Evolutionary conservation across 2,888 invertebrate genomes (phyloP).

Genomic region (Drosophila sordidula): DNA sequence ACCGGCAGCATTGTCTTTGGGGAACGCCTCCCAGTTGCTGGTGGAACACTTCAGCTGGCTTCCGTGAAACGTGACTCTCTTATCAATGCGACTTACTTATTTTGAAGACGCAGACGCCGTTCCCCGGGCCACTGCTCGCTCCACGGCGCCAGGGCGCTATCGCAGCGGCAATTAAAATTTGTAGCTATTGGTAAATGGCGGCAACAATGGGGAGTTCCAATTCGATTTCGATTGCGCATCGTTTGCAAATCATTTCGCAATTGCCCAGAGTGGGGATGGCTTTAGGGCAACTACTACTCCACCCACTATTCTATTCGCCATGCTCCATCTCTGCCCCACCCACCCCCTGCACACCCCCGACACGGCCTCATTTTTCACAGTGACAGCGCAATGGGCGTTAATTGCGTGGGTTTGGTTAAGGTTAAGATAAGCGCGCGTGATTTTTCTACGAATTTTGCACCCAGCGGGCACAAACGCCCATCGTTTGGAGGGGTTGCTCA

Average conservation of each 20-base stretch:
- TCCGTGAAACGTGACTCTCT: conserved; percentile 80
- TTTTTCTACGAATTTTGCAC: conserved; percentile 78
- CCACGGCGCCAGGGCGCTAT: conserved; percentile 48
- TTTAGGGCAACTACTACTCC: conserved; percentile 48
- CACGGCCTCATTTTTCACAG: conserved; percentile 66
- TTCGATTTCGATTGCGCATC: conserved; percentile 74
- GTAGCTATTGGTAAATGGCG: conserved; percentile 69
- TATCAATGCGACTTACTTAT: conserved; percentile 78
- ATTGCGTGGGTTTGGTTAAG: conserved; percentile 81
- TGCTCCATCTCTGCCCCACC: neutral
- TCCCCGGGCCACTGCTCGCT: conserved; percentile 23
- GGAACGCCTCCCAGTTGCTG: conserved; percentile 26
- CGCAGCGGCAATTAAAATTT: conserved; percentile 79
- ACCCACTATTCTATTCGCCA: neutral
- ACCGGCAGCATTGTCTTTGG: conserved; percentile 73
- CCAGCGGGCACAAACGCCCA: conserved; percentile 63
- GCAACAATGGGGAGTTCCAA: conserved; percentile 46
- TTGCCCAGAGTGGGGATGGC: conserved; percentile 54
- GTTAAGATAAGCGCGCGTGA: conserved; percentile 83
- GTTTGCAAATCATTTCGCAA: conserved; percentile 78
- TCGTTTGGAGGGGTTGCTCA: conserved; percentile 34
- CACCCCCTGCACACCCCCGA: neutral
- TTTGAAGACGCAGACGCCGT: conserved; percentile 32
- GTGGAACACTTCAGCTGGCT: conserved; percentile 45
- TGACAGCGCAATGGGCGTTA: conserved; percentile 82